Evolutionary conservation across 2,888 invertebrate species (phyloP).

Genomic region (Pheosia tremula): DNA sequence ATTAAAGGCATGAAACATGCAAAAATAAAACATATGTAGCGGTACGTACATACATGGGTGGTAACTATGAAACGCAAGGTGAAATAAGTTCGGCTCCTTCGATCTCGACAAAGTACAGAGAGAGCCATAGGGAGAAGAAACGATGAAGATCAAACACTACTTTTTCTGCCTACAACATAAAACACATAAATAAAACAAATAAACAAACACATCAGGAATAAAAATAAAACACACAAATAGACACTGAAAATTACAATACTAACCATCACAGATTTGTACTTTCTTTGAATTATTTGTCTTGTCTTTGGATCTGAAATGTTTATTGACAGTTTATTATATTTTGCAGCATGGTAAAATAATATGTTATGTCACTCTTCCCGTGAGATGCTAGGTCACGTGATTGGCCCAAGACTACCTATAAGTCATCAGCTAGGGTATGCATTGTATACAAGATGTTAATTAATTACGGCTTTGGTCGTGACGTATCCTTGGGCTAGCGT

Average conservation of each 20-base stretch:
- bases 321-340: neutral
- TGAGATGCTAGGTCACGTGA: too few species aligned
- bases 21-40: conserved; percentile 49
- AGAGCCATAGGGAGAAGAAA: conserved; percentile 90
- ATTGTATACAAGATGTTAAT: too few species aligned
- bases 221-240: conserved; percentile 40
- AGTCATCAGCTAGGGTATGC: too few species aligned
- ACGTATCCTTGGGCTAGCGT: too few species aligned
- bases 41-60: conserved; percentile 72
- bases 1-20: conserved; percentile 46
- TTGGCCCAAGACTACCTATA: too few species aligned
- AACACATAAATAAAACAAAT: conserved; percentile 46
- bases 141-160: conserved; percentile 91
- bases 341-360: too few species aligned
- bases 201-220: conserved; percentile 48
- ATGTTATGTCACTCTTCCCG: too few species aligned
- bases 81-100: conserved; percentile 66
- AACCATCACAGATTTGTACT: conserved; percentile 99
- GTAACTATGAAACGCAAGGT: conserved; percentile 72
- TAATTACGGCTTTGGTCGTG: too few species aligned
- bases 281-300: conserved; percentile 97
- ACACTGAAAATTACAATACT: conserved; percentile 66
- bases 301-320: conserved; percentile 96
- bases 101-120: conserved; percentile 75
- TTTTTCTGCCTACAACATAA: conserved; percentile 89